phyloP scores from a whole-genome alignment of 2,888 invertebrate species.

The Drosophila stalkeri region DNA sequence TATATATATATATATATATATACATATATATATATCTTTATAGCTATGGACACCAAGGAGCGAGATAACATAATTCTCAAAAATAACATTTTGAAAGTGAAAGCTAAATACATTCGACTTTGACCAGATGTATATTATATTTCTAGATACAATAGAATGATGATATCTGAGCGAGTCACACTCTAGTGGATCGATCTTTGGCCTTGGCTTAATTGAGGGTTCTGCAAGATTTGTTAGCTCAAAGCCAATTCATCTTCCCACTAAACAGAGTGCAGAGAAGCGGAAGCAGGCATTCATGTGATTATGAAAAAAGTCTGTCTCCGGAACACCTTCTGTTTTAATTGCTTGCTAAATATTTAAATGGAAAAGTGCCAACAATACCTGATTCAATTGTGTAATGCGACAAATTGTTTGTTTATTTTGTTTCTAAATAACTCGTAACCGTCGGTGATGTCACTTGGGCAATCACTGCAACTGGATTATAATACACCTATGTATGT shows the following conservation, averaged over 20 bases:
- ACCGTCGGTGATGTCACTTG: slow-evolving; percentile 59
- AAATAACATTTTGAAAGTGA: not conserved
- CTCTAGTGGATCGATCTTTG: not conserved
- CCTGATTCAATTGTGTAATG: slow-evolving; percentile 33
- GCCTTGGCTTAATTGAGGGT: not conserved
- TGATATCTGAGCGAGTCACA: not conserved
- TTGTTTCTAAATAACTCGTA: slow-evolving; percentile 46
- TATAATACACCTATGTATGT: not conserved
- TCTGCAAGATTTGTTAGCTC: no score
- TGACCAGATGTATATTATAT: not conserved
- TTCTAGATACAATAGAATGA: not conserved
- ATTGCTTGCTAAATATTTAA: slow-evolving; percentile 32
- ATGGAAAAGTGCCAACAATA: slow-evolving; percentile 34
- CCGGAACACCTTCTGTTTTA: slow-evolving; percentile 40
- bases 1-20: not conserved
- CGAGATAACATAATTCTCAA: not conserved
- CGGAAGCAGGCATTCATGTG: no score
- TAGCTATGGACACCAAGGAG: not conserved
- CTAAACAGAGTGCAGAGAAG: no score
- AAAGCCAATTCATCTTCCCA: no score
- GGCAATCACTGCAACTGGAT: slow-evolving; percentile 39
- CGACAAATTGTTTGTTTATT: slow-evolving; percentile 40
- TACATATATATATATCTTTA: not conserved
- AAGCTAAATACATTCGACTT: not conserved
- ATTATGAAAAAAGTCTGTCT: slow-evolving; percentile 12